Percentiles rank a stretch among this genome's conserved stretches.
These are phyloP conservation scores for Hylia prasina DNA, from an alignment of 2,113 vertebrate species.

Conservation along the genomic window DNA sequence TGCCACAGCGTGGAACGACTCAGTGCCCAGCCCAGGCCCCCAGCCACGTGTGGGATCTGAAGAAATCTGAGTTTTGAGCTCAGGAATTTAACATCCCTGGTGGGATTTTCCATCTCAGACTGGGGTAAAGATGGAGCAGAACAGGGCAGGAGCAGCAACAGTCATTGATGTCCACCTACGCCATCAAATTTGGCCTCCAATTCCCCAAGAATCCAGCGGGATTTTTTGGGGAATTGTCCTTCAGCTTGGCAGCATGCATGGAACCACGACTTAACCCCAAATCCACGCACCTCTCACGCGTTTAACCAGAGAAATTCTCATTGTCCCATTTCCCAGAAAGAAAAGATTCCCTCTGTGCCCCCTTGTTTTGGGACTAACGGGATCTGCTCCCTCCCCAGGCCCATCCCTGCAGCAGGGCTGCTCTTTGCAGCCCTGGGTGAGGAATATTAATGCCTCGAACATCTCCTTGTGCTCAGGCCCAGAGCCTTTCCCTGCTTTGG, in stretches of 20 bases:
- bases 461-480: slow-evolving; percentile 60
- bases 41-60: not conserved
- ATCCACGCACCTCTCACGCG: fast-evolving
- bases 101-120: not conserved
- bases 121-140: not conserved
- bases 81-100: not conserved
- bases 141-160: not conserved
- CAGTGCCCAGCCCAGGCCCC: not conserved
- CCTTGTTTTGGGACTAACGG: fast-evolving
- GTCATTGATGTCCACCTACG: fast-evolving
- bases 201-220: not conserved
- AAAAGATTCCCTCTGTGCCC: fast-evolving
- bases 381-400: not conserved
- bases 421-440: not conserved
- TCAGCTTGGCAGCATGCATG: not conserved
- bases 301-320: not conserved
- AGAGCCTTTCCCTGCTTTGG: slow-evolving; percentile 54
- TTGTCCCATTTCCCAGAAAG: not conserved
- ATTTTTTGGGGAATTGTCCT: no score
- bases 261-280: not conserved
- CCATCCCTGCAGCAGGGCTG: not conserved
- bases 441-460: slow-evolving; percentile 74
- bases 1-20: not conserved
- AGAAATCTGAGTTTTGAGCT: not conserved
- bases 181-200: fast-evolving